These are phyloP conservation scores for Caenorhabditis virilis DNA, from an alignment of 2,888 invertebrate species.

Conservation along the genomic window DNA sequence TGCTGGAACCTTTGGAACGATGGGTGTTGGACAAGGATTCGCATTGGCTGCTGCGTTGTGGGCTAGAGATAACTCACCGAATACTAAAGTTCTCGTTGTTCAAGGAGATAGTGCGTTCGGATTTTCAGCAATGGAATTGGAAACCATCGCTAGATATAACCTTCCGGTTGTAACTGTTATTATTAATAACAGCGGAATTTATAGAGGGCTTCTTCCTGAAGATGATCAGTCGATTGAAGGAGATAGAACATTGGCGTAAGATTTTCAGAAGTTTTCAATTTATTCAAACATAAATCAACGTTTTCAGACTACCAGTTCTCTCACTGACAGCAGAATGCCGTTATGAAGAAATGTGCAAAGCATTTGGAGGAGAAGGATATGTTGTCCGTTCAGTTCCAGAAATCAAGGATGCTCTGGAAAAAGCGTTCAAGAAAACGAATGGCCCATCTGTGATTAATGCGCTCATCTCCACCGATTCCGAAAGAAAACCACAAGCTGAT, in stretches of 20 bases:
- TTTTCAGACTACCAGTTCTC: slow-evolving; percentile 82
- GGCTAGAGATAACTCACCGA: slow-evolving; percentile 81
- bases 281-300: background rate
- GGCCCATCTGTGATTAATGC: slow-evolving; percentile 87
- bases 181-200: slow-evolving; percentile 94
- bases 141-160: slow-evolving; percentile 91
- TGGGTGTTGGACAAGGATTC: slow-evolving; percentile 66
- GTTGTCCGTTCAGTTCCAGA: slow-evolving; percentile 82
- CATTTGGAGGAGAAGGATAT: slow-evolving; percentile 83
- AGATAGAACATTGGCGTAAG: slow-evolving; percentile 75
- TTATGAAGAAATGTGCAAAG: slow-evolving; percentile 87
- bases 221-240: slow-evolving; percentile 78
- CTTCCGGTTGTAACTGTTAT: slow-evolving; percentile 87
- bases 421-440: slow-evolving; percentile 70
- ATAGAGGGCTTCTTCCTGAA: slow-evolving; percentile 82
- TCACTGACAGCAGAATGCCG: slow-evolving; percentile 80
- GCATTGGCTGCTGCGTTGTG: slow-evolving; percentile 82
- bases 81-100: slow-evolving; percentile 84
- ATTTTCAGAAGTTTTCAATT: background rate
- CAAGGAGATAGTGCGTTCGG: slow-evolving; percentile 98
- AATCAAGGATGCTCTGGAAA: slow-evolving; percentile 30
- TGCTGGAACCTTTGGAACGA: slow-evolving; percentile 84
- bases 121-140: slow-evolving; percentile 96
- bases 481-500: slow-evolving; percentile 87
- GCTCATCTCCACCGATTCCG: slow-evolving; percentile 84